Evolutionary conservation across 2,797 vertebrate species (phyloP), one percentile per base, ranked within the genome.

Genomic region (Halcyon smyrnensis): DNA sequence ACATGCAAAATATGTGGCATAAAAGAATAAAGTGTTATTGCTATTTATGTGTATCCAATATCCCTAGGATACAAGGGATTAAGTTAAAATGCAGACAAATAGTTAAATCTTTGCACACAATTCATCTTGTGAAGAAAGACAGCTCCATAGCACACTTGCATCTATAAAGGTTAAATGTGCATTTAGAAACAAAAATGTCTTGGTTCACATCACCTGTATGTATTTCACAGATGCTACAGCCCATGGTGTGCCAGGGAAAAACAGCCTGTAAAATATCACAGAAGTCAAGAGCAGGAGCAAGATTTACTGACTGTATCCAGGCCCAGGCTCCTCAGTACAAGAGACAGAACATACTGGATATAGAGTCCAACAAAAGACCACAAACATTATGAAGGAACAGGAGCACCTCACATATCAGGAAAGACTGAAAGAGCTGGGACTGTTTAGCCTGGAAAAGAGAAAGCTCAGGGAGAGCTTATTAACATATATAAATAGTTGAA

Each of bases 1-100:
- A 87, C 32, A 93, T 71, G 75, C 87, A 92, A 82, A 95, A 89
- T 87, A 79, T 13, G 68, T 85, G 34, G 43, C 63, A 48, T 39
- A 59, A 41, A 84, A 94, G 60, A 92, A 85, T 56, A 63, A 87
- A 96, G 16, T 57, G 15, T 85, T 90, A 56, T 76, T 89, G 24
- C 25, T 87, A 60, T 39, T 90, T 87, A 19, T 24, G 14, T 13
- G 6, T 34, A 48, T 37, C 41, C 68, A 27, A 84, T 89, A 77
- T 45, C 34, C 25, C n/a, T 50, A 15, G 56, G 6, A 34, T 43
- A 89, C 8, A 32, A 28, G 54, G 17, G 41, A 74, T 63, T 43
- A 84, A 65, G 21, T 63, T 21, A 56, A 94, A 93, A 81, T 30
- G 53, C 45, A 77, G 64, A 63, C 15, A 80, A 81, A 82, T 1